Evolutionary conservation across 2,113 vertebrate genomes (phyloP), one percentile per base, ranked within the genome.

Genomic region (Butastur rufipennis): DNA sequence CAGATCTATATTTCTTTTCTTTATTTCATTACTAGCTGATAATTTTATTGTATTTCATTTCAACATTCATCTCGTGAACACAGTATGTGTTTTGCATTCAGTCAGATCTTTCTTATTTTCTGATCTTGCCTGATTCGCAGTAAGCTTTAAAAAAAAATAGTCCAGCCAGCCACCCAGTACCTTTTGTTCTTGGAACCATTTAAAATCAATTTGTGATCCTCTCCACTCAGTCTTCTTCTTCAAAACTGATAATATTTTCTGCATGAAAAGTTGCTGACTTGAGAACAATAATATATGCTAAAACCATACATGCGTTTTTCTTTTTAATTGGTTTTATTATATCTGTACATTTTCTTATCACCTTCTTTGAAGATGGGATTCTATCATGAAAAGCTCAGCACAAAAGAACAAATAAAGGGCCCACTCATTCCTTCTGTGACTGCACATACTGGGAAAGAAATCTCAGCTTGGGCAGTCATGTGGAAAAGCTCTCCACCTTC

Each of bases 21-120:
- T 56, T 96, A 98, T 98, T 98, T 97, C 96, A 98, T 98, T 98
- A 88, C 97, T 94, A 34, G 21, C 56, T 97, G 94, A 97, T 98
- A 95, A 97, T 98, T 97, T 94, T 96, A 98, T 98, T 98, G 90
- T 94, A 79, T 96, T 81, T 85, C 78, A 63, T 95, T 96, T 97
- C 97, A 90, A 95, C 96, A 97, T 96, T 97, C 80, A 50, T 91
- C 84, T 96, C 92, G 94, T 81, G 94, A 97, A 96, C 88, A 90
- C 88, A 82, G 87, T 88, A 45, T 90, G 65, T 87, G 73, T 95
- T 97, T 96, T 91, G 68, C 91, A 81, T 85, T 94, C 86, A 82
- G 48, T 73, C 88, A 47, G 63, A 42, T 74, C 71, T 66, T 74
- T 88, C 27, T 72, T 93, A 88, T 93, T 95, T 96, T 97, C 73